phyloP scores from a whole-genome alignment of 2,113 vertebrate species.

The Meles meles region DNA sequence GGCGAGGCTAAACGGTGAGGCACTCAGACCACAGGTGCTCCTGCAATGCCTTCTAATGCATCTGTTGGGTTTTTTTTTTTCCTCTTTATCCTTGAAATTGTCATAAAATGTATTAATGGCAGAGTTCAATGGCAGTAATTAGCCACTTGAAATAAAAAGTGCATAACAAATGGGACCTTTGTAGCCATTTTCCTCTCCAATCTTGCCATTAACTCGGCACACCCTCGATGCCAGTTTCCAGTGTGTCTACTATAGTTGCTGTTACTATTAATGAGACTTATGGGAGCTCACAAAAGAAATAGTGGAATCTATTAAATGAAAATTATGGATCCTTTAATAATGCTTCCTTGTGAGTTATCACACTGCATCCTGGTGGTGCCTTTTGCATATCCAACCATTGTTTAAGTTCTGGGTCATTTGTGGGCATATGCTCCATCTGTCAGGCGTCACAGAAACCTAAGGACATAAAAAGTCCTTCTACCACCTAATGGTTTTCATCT shows the following conservation, averaged over 20 bases:
- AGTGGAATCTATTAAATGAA: slow-evolving; percentile 58
- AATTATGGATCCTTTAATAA: slow-evolving; percentile 64
- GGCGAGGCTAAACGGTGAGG: not conserved
- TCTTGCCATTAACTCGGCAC: slow-evolving; percentile 37
- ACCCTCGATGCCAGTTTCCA: slow-evolving; percentile 33
- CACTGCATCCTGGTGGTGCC: not conserved
- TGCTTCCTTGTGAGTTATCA: slow-evolving; percentile 29
- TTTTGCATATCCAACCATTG: slow-evolving; percentile 54
- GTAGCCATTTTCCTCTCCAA: slow-evolving; percentile 24
- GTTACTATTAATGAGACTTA: slow-evolving; percentile 57
- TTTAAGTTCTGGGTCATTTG: slow-evolving; percentile 56
- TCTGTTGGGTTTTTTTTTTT: not conserved
- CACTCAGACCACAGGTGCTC: not conserved
- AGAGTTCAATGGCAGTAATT: slow-evolving; percentile 68
- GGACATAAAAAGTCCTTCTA: slow-evolving; percentile 33
- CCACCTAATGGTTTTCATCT: slow-evolving; percentile 61
- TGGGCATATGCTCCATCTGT: slow-evolving; percentile 62
- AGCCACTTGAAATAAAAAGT: slow-evolving; percentile 65
- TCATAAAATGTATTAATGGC: slow-evolving; percentile 56
- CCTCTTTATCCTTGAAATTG: slow-evolving; percentile 65
- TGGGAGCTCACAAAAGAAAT: slow-evolving; percentile 54
- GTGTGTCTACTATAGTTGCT: slow-evolving; percentile 29
- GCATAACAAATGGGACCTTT: slow-evolving; percentile 63
- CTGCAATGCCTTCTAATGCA: not conserved
- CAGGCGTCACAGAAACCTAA: slow-evolving; percentile 59